Conservation (phyloP, 2,113 vertebrate species). For the Neodontobutis hainanensis region DNA sequence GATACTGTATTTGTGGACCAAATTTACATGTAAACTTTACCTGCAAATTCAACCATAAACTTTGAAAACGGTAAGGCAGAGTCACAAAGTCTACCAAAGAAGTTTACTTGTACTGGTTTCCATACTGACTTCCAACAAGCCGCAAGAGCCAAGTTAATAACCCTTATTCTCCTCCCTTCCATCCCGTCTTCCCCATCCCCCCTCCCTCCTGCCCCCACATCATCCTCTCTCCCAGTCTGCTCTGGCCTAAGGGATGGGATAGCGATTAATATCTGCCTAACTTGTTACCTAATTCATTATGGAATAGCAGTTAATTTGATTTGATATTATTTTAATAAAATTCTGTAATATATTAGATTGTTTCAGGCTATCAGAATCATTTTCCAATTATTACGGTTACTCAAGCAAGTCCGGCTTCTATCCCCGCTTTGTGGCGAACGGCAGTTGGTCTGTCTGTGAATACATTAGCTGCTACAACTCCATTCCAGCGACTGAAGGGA, state of each 20-base stretch:
- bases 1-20: too few species aligned
- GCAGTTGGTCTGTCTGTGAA: constrained; percentile 96
- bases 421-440: constrained; percentile 81
- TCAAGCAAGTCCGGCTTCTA: constrained; percentile 87
- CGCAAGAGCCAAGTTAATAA: constrained; percentile 89
- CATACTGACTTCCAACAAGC: constrained; percentile 83
- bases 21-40: not conserved
- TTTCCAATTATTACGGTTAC: constrained; percentile 99
- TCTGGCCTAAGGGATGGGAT: constrained; percentile 89
- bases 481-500: constrained; percentile 81
- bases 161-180: constrained; percentile 68
- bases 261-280: constrained; percentile 99
- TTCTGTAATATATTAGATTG: constrained; percentile 99
- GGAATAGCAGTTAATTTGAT: constrained; percentile 99
- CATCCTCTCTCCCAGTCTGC: constrained; percentile 85
- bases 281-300: constrained; percentile 99
- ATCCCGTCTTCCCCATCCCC: constrained; percentile 36
- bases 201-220: constrained; percentile 71
- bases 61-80: constrained; percentile 66
- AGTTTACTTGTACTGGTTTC: constrained; percentile 78
- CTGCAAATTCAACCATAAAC: constrained; percentile 46
- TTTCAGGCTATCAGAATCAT: constrained; percentile 99
- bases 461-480: constrained; percentile 94
- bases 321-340: constrained; percentile 99
- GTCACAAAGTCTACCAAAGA: constrained; percentile 79